Evolutionary conservation across 2,888 invertebrate genomes (phyloP), one percentile per base, ranked within the genome.

Genomic region (Acronicta leporina): DNA sequence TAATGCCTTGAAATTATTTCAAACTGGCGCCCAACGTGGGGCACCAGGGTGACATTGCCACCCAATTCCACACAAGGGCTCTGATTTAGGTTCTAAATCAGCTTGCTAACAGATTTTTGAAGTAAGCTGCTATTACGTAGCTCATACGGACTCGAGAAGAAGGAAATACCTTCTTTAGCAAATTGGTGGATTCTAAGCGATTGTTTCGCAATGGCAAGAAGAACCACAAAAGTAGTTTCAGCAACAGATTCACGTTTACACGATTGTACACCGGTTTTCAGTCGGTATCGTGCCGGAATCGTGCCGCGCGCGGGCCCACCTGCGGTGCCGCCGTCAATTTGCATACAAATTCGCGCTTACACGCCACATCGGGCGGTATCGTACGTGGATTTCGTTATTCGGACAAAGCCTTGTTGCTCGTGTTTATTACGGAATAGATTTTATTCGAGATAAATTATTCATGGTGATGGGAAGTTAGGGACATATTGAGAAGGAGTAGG

Each of bases 291-390:
- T 11, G 33, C 33, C 27, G 45, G 20, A 13, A n/a, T 9, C 47
- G 67, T 4, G 5, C 45, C 49, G 68, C 66, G 51, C 54, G 33
- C 58, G 53, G 48, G 44, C 68, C 61, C 75, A 79, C 82, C 81
- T 81, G 80, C 79, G 68, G 68, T 56, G 57, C 68, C 49, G 58
- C 35, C 51, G 61, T 44, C 65, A 59, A 82, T 83, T 83, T 83
- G 82, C 83, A 83, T 82, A 81, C 79, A 81, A 80, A 83, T 80
- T 73, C 68, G 50, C 63, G 68, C 68, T 78, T 77, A 78, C 79
- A 72, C 75, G 78, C 67, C 64, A 60, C 63, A 54, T 52, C 52
- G 63, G 61, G 35, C 58, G 54, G 62, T 47, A 45, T 64, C 70
- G 77, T 75, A 77, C 78, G 75, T 77, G 77, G 72, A 75, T 77